phyloP scores from a whole-genome alignment of 2,888 invertebrate species.

The Neoitamus cyanurus region DNA sequence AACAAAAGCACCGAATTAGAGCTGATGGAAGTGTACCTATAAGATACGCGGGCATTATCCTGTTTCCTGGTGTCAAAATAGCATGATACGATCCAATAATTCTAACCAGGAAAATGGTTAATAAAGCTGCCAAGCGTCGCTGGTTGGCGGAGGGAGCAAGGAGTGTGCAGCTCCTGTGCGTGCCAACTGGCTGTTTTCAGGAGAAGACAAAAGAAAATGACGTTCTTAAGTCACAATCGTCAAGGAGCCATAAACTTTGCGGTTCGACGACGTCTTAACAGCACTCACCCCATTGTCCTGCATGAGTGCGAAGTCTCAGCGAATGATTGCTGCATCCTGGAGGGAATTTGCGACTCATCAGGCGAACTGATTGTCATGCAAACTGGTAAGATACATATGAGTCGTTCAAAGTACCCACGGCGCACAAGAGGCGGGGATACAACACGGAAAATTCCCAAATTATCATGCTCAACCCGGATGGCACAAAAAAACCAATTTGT shows the following conservation, averaged over 20 bases:
- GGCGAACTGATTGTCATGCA: not conserved
- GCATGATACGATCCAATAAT: constrained; percentile 44
- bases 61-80: constrained; percentile 46
- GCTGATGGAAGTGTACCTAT: constrained; percentile 2
- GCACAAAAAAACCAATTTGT: constrained; percentile 48
- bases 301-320: not conserved
- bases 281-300: constrained; percentile 21
- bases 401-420: not conserved
- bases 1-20: constrained; percentile 8
- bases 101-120: constrained; percentile 20
- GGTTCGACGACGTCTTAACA: constrained; percentile 34
- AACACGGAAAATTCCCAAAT: not conserved
- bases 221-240: constrained; percentile 43
- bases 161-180: not conserved
- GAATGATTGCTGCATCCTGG: constrained; percentile 9
- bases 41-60: not conserved
- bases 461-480: not conserved
- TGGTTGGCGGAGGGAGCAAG: not conserved
- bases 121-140: constrained; percentile 27
- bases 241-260: constrained; percentile 43
- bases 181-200: not conserved
- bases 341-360: not conserved
- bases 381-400: not conserved
- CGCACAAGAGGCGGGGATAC: not conserved
- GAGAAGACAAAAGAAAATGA: constrained; percentile 8